Evolutionary conservation across 1,140 invertebrate species (phyloP).

Genomic region (Zaprionus nigranus): DNA sequence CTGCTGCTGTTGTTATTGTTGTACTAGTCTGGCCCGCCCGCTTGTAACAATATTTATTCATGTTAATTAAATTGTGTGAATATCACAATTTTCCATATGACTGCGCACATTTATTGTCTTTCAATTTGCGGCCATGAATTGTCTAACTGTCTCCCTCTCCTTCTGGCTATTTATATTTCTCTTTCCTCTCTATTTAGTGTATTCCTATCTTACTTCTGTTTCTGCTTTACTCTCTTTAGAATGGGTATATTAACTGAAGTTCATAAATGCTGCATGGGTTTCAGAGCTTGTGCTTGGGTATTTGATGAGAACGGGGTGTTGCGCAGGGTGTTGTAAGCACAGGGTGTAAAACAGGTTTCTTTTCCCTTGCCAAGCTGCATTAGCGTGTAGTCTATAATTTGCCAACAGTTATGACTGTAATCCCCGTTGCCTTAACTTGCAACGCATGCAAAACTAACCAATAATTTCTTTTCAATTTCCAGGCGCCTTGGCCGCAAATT

Average conservation of each 20-base stretch:
- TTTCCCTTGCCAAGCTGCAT: neutral
- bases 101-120: conserved; percentile 84
- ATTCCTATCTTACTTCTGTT: neutral
- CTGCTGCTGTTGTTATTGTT: conserved; percentile 38
- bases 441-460: conserved; percentile 77
- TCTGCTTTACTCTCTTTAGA: neutral
- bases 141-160: conserved; percentile 13
- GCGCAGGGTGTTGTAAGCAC: neutral
- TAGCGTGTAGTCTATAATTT: conserved; percentile 49
- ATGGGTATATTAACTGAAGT: neutral
- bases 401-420: conserved; percentile 64
- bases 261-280: neutral
- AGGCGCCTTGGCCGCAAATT: conserved; percentile 67
- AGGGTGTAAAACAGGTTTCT: neutral
- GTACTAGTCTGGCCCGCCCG: conserved; percentile 52
- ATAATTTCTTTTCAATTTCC: conserved; percentile 78
- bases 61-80: conserved; percentile 85
- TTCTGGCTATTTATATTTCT: no score
- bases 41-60: conserved; percentile 84
- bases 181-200: neutral
- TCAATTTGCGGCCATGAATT: conserved; percentile 79
- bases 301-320: neutral
- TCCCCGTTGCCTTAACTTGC: conserved; percentile 48
- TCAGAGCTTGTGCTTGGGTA: neutral
- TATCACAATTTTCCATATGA: conserved; percentile 84